These are phyloP conservation scores for Ectemnius continuus DNA, from an alignment of 2,888 invertebrate species.

Conservation along the genomic window DNA sequence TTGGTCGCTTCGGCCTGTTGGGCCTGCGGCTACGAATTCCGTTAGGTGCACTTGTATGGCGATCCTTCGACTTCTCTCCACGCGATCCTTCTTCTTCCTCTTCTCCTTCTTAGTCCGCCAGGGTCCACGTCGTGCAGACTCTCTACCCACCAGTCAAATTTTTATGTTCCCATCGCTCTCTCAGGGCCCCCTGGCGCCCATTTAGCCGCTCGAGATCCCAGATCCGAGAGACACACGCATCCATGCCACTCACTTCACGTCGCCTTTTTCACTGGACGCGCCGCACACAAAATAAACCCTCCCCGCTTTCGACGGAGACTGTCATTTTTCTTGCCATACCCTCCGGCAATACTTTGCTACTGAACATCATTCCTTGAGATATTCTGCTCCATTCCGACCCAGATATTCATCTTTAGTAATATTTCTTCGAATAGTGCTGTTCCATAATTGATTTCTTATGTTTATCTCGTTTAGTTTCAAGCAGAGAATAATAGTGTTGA, in stretches of 20 bases:
- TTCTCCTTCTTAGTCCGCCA: slow-evolving; percentile 23
- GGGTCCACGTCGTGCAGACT: slow-evolving; percentile 10
- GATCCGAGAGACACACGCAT: background rate
- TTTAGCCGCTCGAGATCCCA: background rate
- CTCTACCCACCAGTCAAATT: background rate
- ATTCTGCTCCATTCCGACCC: too few relatives aligned
- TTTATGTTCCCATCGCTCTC: background rate
- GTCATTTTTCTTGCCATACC: too few relatives aligned
- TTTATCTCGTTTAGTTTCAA: too few relatives aligned
- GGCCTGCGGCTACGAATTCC: slow-evolving; percentile 73
- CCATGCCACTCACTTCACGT: background rate
- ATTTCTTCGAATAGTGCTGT: too few relatives aligned
- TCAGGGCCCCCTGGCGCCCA: background rate
- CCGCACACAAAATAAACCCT: background rate
- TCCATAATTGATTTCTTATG: too few relatives aligned
- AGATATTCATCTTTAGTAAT: too few relatives aligned
- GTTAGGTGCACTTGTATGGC: slow-evolving; percentile 74
- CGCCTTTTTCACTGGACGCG: background rate
- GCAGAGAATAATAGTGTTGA: too few relatives aligned
- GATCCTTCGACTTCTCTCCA: slow-evolving; percentile 45
- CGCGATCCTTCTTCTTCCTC: slow-evolving; percentile 19
- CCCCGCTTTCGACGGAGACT: too few relatives aligned
- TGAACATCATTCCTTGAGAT: too few relatives aligned
- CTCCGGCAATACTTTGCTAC: too few relatives aligned
- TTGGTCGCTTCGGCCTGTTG: slow-evolving; percentile 38